A percentile compares a stretch with the other conserved stretches of the same genome.
Evolutionary conservation across 2,113 vertebrate species (phyloP).

Genomic region (Gavialis gangeticus): DNA sequence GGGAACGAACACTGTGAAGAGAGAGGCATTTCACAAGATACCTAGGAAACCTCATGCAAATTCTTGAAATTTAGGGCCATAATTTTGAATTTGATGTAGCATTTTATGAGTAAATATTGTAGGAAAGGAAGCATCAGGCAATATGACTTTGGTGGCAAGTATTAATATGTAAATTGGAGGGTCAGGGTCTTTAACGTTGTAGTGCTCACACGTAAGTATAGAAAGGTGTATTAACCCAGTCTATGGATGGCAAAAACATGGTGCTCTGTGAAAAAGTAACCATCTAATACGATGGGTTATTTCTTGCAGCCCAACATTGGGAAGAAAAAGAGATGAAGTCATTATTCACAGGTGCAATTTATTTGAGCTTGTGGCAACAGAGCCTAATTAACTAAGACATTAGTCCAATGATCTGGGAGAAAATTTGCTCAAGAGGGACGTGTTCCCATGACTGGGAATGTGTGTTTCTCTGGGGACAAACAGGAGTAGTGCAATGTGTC

Average conservation of each 20-base stretch:
- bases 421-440: background rate
- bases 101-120: background rate
- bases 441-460: too few species aligned
- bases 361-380: background rate
- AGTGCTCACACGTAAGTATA: background rate
- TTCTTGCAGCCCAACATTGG: background rate
- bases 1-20: background rate
- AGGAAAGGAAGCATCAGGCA: too few species aligned
- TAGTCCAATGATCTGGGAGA: background rate
- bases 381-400: background rate
- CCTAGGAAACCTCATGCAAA: background rate
- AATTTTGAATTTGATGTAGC: background rate
- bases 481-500: too few species aligned
- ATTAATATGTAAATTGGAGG: too few species aligned
- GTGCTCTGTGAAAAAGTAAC: background rate
- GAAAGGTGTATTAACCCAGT: background rate
- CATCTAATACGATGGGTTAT: background rate
- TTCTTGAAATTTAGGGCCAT: background rate
- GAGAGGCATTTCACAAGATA: background rate
- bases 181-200: too few species aligned
- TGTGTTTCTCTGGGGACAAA: too few species aligned
- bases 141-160: too few species aligned
- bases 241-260: background rate
- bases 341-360: background rate
- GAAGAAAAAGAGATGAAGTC: background rate